Evolutionary conservation across 2,888 invertebrate genomes (phyloP).

Genomic region (Chymomyza amoena): DNA sequence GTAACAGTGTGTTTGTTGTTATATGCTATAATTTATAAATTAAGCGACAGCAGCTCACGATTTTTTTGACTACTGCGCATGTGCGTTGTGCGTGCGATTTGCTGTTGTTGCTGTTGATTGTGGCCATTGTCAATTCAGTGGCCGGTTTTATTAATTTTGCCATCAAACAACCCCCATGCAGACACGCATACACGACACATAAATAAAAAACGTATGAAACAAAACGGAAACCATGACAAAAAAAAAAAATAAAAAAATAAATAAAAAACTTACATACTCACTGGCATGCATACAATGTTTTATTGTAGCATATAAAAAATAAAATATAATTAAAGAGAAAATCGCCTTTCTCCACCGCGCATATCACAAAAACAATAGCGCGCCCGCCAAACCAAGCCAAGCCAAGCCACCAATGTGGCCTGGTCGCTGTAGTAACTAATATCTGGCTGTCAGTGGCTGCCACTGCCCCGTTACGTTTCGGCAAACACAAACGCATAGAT

Average conservation of each 20-base stretch:
- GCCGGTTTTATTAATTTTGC: constrained; percentile 68
- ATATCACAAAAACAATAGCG: constrained; percentile 68
- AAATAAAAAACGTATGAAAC: constrained; percentile 38
- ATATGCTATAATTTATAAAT: neutral
- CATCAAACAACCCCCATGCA: constrained; percentile 45
- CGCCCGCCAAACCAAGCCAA: constrained; percentile 42
- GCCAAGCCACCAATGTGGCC: constrained; percentile 40
- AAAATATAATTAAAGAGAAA: constrained; percentile 70
- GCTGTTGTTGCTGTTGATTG: constrained; percentile 21
- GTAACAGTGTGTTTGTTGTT: neutral
- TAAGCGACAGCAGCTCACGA: constrained; percentile 43
- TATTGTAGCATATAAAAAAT: constrained; percentile 55
- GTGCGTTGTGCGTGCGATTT: constrained; percentile 6
- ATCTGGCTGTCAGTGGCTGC: constrained; percentile 52
- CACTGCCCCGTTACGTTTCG: constrained; percentile 70
- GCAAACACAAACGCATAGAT: constrained; percentile 47
- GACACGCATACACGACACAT: neutral
- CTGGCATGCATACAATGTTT: constrained; percentile 50
- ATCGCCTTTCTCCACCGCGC: constrained; percentile 61
- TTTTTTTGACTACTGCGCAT: constrained; percentile 5
- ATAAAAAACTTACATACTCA: constrained; percentile 20
- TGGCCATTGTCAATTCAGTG: constrained; percentile 44
- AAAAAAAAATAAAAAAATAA: constrained; percentile 29
- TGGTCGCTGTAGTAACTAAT: constrained; percentile 35
- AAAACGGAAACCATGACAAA: constrained; percentile 58